Conservation (phyloP, 1,140 invertebrate species). For the Homalodisca vitripennis region DNA sequence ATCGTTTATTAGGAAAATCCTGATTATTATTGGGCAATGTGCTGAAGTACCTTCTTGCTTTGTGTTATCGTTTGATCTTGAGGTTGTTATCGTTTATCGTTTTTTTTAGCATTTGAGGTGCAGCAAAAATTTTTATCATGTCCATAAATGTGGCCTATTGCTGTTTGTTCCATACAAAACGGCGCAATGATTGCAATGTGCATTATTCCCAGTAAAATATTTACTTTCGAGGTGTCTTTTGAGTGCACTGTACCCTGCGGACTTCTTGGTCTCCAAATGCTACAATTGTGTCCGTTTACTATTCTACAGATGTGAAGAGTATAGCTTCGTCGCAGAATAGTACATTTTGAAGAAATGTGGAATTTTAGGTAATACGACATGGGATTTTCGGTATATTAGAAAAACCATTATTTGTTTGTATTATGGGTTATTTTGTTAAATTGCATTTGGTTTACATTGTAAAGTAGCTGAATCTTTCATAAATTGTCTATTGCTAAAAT, state of each 20-base stretch:
- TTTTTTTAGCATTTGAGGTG: not conserved
- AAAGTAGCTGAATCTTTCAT: too few relatives aligned
- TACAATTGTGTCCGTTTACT: conserved; percentile 1
- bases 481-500: too few relatives aligned
- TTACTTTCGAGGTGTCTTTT: not conserved
- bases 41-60: not conserved
- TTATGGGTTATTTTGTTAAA: too few relatives aligned
- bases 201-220: not conserved
- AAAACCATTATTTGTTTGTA: too few relatives aligned
- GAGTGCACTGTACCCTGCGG: not conserved
- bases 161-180: conserved; percentile 2
- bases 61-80: not conserved
- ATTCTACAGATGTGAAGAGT: not conserved
- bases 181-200: not conserved
- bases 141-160: not conserved
- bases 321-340: not conserved
- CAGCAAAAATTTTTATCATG: not conserved
- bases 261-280: not conserved
- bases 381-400: too few relatives aligned
- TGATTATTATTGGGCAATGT: not conserved
- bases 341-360: not conserved
- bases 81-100: not conserved
- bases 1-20: not conserved
- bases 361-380: not conserved
- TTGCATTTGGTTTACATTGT: too few relatives aligned